Evolutionary conservation across 2,113 vertebrate species (phyloP), one percentile per base, ranked within the genome.

Genomic region (Apteryx mantelli): DNA sequence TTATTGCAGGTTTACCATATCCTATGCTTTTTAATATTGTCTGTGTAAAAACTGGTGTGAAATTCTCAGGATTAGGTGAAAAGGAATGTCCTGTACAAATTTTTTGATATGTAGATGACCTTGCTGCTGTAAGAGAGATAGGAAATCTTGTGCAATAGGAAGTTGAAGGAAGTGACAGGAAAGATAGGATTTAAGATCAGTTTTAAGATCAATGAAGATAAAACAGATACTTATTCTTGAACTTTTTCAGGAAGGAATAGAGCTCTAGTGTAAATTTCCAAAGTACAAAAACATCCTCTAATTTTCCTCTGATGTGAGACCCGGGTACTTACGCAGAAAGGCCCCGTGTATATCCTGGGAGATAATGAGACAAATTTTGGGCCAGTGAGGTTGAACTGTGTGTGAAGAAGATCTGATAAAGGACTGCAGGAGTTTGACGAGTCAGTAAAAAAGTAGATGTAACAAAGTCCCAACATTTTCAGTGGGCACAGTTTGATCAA

Each of bases 401-500:
- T 85, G n/a, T 82, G 74, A 86, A 76, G 34, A 95, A 92, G 63
- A 40, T 73, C 77, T 93, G 64, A n/a, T 63, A 75, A 46, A 76
- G 77, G 46, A 24, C 53, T 95, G 38, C 61, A 91, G 69, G 80
- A 86, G n/a, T 90, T 75, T 90, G 76, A 75, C 0, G 0, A 91
- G 73, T 46, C 60, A 48, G 30, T 86, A 86, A 53, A 92, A 88
- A 93, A 32, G 52, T 78, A 92, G 65, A 94, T 89, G 42, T 77
- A 89, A 48, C 22, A 16, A 88, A 91, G 56, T 92, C 38, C 28
- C 55, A 58, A 58, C 15, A 19, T 91, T 92, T 92, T 89, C 77
- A 64, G n/a, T 75, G 36, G 88, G 38, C 86, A 92, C 21, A 68
- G 56, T 75, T 38, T 76, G 80, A 91, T 93, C 21, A 94, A 93